Conservation (phyloP, 2,888 invertebrate species). For the Papilio gigon region DNA sequence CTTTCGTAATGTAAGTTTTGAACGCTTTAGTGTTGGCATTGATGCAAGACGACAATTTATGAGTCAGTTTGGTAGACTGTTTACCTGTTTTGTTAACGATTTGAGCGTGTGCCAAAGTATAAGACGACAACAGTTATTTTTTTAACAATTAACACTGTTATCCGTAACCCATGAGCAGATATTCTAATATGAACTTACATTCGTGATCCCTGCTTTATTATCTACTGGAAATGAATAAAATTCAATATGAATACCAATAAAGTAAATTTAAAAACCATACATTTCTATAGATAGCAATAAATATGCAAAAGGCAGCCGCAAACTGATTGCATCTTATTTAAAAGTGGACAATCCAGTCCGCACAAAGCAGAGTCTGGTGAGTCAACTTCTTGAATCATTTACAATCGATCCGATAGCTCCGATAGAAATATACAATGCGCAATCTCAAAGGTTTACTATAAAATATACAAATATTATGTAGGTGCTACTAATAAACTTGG, state of each 20-base stretch:
- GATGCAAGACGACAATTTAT: conserved; percentile 63
- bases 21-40: conserved; percentile 53
- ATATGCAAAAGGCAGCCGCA: conserved; percentile 45
- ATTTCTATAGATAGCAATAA: conserved; percentile 17
- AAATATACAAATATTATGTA: conserved; percentile 14
- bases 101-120: conserved; percentile 25
- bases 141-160: neutral
- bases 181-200: no score
- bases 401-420: conserved; percentile 37
- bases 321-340: conserved; percentile 51
- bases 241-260: neutral
- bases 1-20: conserved; percentile 38
- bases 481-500: neutral
- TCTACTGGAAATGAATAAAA: neutral
- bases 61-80: conserved; percentile 60
- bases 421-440: conserved; percentile 32
- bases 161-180: neutral
- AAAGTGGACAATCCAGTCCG: conserved; percentile 51
- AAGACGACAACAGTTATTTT: neutral
- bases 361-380: conserved; percentile 56
- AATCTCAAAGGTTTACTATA: conserved; percentile 22
- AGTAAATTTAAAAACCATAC: neutral
- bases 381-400: conserved; percentile 48
- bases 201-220: neutral
- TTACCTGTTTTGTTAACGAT: conserved; percentile 49